Evolutionary conservation across 2,113 vertebrate species (phyloP).

Genomic region (Seriola dumerili): DNA sequence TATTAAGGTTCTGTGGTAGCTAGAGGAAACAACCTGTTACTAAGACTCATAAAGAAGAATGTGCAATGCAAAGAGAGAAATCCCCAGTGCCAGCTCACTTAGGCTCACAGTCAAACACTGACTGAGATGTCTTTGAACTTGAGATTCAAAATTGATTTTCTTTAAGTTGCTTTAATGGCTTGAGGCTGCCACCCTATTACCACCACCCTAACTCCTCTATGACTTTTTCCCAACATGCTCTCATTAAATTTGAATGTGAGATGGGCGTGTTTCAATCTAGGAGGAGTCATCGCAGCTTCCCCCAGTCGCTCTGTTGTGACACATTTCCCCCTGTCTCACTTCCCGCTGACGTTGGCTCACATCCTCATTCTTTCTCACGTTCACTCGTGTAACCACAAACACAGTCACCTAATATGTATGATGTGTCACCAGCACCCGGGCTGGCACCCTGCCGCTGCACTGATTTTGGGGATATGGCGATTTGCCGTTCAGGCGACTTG

Average conservation of each 20-base stretch:
- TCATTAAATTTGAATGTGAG: slow-evolving; percentile 61
- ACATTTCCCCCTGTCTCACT: slow-evolving; percentile 19
- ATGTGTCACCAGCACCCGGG: slow-evolving; percentile 42
- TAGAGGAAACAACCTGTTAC: slow-evolving; percentile 32
- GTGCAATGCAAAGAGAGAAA: slow-evolving; percentile 35
- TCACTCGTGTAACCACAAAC: slow-evolving; percentile 40
- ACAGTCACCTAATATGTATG: slow-evolving; percentile 21
- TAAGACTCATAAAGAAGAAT: slow-evolving; percentile 42
- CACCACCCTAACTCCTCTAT: slow-evolving; percentile 22
- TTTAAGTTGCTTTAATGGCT: slow-evolving; percentile 71
- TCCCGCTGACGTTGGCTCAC: slow-evolving; percentile 23
- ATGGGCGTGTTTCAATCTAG: slow-evolving; percentile 49
- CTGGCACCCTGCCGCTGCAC: slow-evolving; percentile 17
- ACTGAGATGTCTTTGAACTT: slow-evolving; percentile 69
- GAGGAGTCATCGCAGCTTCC: slow-evolving; percentile 36
- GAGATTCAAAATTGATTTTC: slow-evolving; percentile 75
- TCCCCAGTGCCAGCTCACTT: slow-evolving; percentile 44
- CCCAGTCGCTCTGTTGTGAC: slow-evolving; percentile 45
- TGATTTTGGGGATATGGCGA: slow-evolving; percentile 46
- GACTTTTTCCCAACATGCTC: slow-evolving; percentile 30
- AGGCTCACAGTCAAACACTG: slow-evolving; percentile 38
- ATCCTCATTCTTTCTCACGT: slow-evolving; percentile 39
- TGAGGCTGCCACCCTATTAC: slow-evolving; percentile 35
- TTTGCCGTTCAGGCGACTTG: slow-evolving; percentile 1
- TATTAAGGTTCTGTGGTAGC: slow-evolving; percentile 36